Evolutionary conservation across 1,140 invertebrate genomes (phyloP).

Genomic region (Drosophila parabipectinata): DNA sequence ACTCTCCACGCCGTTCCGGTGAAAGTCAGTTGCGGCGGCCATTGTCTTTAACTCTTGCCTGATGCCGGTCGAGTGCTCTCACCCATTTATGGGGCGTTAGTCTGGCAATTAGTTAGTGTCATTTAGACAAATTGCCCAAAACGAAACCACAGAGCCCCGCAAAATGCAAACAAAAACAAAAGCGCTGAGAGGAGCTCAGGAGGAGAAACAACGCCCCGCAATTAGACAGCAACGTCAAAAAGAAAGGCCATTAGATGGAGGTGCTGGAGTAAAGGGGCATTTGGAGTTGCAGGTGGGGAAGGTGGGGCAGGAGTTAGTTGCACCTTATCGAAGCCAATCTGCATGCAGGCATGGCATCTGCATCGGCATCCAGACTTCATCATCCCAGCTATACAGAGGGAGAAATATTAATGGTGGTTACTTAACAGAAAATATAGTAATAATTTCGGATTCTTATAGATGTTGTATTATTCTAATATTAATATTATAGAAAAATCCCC

Average conservation of each 20-base stretch:
- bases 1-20: conserved; percentile 27
- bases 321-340: conserved; percentile 56
- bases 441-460: neutral
- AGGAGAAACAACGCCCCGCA: conserved; percentile 65
- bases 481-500: too few relatives aligned
- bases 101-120: conserved; percentile 79
- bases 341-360: conserved; percentile 47
- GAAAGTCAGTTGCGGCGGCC: conserved; percentile 52
- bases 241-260: conserved; percentile 71
- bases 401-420: neutral
- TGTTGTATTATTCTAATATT: too few relatives aligned
- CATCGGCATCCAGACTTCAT: conserved; percentile 31
- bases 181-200: conserved; percentile 31
- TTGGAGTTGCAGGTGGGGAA: neutral
- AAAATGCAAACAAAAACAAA: conserved; percentile 49
- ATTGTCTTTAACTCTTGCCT: conserved; percentile 45
- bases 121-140: conserved; percentile 78
- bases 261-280: conserved; percentile 4
- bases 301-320: conserved; percentile 3
- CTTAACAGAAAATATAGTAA: neutral
- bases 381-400: conserved; percentile 2
- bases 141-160: conserved; percentile 25
- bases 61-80: conserved; percentile 18
- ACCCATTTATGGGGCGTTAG: conserved; percentile 76
- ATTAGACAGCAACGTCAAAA: conserved; percentile 70